Conservation (phyloP, 2,888 invertebrate species). For the Lacanobia oleracea region DNA sequence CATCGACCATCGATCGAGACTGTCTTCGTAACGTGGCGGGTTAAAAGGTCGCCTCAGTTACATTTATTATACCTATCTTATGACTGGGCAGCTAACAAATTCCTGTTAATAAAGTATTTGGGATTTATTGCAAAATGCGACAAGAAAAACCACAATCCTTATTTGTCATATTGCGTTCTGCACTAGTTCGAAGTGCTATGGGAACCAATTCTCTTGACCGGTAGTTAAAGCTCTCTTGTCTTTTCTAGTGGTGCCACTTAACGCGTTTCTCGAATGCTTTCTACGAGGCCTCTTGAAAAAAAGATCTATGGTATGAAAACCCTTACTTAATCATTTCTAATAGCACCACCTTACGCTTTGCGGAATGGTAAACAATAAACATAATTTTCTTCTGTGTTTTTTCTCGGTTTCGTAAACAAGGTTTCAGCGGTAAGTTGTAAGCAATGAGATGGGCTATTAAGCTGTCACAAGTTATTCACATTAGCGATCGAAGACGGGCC, state of each 20-base stretch:
- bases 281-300: slow-evolving; percentile 35
- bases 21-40: slow-evolving; percentile 73
- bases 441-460: slow-evolving; percentile 32
- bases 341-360: slow-evolving; percentile 28
- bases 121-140: slow-evolving; percentile 27
- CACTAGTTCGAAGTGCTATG: slow-evolving; percentile 47
- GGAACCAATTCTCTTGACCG: slow-evolving; percentile 56
- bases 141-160: slow-evolving; percentile 43
- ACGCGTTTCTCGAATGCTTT: slow-evolving; percentile 42
- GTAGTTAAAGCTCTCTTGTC: slow-evolving; percentile 51
- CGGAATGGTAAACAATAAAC: slow-evolving; percentile 19
- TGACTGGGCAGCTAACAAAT: slow-evolving; percentile 32
- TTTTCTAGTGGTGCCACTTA: slow-evolving; percentile 46
- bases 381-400: slow-evolving; percentile 1
- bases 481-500: slow-evolving; percentile 38
- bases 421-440: slow-evolving; percentile 15
- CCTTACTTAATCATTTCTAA: slow-evolving; percentile 45
- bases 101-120: slow-evolving; percentile 12
- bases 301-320: slow-evolving; percentile 9
- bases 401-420: slow-evolving; percentile 32
- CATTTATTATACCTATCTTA: slow-evolving; percentile 44
- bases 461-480: slow-evolving; percentile 41
- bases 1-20: slow-evolving; percentile 67
- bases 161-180: slow-evolving; percentile 34
- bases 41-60: slow-evolving; percentile 69